phyloP scores from a whole-genome alignment of 2,113 vertebrate genomes.

The Sapajus apella region DNA sequence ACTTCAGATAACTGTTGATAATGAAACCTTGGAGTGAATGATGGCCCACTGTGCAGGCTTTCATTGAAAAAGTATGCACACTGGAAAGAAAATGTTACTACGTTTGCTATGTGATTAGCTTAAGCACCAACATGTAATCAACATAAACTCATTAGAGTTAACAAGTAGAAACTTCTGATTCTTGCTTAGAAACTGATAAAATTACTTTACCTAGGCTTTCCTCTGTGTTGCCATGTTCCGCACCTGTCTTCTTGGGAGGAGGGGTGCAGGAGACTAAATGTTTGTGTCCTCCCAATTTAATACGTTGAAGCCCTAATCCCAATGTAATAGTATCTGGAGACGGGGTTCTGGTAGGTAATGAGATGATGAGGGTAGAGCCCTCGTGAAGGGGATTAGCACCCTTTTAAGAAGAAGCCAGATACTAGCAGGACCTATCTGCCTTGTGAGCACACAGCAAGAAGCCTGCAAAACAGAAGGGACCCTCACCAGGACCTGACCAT shows the following conservation, averaged over 20 bases:
- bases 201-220: neutral
- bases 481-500: neutral
- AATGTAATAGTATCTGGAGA: neutral
- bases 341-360: neutral
- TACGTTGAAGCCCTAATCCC: neutral
- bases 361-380: neutral
- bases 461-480: neutral
- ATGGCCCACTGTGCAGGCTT: neutral
- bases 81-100: neutral
- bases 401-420: neutral
- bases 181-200: neutral
- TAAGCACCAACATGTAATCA: neutral
- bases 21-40: neutral
- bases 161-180: neutral
- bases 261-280: neutral
- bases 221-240: neutral
- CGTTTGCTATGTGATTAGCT: neutral
- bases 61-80: neutral
- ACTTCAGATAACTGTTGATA: neutral
- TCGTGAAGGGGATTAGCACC: neutral
- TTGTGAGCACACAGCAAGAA: neutral
- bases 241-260: neutral
- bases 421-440: neutral
- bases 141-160: neutral
- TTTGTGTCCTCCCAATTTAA: neutral